Evolutionary conservation across 2,888 invertebrate genomes (phyloP), one percentile per base, ranked within the genome.

Genomic region (Melipona bicolor): DNA sequence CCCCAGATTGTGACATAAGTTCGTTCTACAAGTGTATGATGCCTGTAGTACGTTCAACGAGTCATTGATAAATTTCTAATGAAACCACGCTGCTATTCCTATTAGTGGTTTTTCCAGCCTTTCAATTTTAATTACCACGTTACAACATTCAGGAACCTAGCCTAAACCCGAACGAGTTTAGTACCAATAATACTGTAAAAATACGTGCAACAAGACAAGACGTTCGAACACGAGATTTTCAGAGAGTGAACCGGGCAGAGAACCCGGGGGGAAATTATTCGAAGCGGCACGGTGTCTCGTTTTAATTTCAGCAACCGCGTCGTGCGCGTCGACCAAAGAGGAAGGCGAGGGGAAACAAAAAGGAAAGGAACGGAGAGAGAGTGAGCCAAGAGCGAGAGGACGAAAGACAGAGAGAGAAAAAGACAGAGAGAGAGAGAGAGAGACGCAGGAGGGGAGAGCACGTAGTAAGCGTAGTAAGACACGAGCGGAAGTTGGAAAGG

Each of bases 391-490:
- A 27, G 27, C 27, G 27, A 27, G 27, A 27, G 27, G 27, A 27
- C 27, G 27, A 27, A 27, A 27, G 27, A 27, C 27, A 27, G 27
- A 27, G 27, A 27, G 1, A 54, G 43, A 54, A 65, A 19, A 59
- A 27, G 61, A 32, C 0, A 56, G 50, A 36, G 50, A 21, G 11
- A 56, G 49, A 27, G 65, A 54, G 36, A 72, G 79, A 50, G 36
- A 50, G 79, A 43, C 32, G 67, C n/a, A 77, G 62, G 64, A 79
- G 61, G 9, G 75, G 77, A 81, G 83, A 75, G 82, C 79, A 79
- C 88, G 88, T 92, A 93, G 92, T 91, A 92, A 91, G 89, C 88
- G 91, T 92, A 91, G 92, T 91, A 88, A 90, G 89, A 87, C 83
- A 87, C 87, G 89, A 86, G 87, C 91, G 92, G 92, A 92, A 92